A percentile compares a stretch with the other conserved stretches of the same genome.
phyloP scores from a whole-genome alignment of 1,140 invertebrate species.

The Agrypnia vestita region DNA sequence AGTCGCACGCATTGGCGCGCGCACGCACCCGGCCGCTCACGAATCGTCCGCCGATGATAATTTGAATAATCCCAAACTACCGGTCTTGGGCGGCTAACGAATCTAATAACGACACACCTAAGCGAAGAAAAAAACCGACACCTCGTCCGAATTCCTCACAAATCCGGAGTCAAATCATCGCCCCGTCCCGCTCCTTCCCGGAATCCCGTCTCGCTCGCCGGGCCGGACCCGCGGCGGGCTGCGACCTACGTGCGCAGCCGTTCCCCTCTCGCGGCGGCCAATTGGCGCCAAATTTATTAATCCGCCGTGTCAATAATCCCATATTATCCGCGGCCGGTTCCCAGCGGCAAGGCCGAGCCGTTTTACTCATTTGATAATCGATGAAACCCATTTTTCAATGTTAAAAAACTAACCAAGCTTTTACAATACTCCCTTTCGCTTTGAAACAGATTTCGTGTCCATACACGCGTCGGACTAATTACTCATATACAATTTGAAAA shows the following conservation, averaged over 20 bases:
- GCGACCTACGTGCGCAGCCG: not conserved
- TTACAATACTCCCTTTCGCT: too few relatives aligned
- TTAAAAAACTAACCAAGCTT: too few relatives aligned
- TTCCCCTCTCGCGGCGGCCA: not conserved
- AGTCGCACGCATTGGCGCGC: too few relatives aligned
- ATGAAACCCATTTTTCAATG: too few relatives aligned
- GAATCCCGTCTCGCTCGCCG: not conserved
- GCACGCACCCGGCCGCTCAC: too few relatives aligned
- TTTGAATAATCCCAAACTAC: constrained; percentile 3
- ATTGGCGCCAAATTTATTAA: not conserved
- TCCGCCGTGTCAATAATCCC: not conserved
- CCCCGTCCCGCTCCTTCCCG: not conserved
- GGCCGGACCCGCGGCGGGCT: not conserved
- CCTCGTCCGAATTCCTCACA: not conserved
- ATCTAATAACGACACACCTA: not conserved
- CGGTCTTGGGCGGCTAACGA: not conserved
- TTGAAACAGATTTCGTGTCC: too few relatives aligned
- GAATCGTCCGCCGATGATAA: not conserved
- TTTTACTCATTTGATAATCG: too few relatives aligned
- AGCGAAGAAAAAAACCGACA: not conserved
- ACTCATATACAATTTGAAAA: too few relatives aligned
- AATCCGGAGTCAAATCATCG: constrained; percentile 1
- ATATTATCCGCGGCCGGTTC: too few relatives aligned
- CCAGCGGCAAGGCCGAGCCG: too few relatives aligned
- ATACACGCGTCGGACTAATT: too few relatives aligned